Base-by-base conservation (phyloP, 1,140 invertebrate genomes). In the Camponotus floridanus region DNA sequence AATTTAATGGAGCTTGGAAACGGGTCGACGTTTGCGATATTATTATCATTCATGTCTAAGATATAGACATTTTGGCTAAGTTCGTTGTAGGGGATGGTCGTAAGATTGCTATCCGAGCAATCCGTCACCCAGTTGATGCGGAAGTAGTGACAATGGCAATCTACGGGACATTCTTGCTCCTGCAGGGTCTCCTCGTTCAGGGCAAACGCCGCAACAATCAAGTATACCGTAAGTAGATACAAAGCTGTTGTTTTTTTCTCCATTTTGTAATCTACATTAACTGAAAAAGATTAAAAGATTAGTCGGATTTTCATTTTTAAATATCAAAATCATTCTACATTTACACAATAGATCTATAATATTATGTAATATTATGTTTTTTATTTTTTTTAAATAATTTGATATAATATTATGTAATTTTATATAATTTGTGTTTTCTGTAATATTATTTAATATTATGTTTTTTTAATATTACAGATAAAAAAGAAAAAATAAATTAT, bases 51-150 rank as follows among this genome's bases (percentile, higher is more conserved):
- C 94, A 97, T 95, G 91, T 97, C 97, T 80, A 97, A 93, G 78
- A 97, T 95, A 92, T 97, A 97, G 8, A 97, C 96, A 91, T 97
- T 97, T 18, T 95, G 95, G 91, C 97, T 97, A 48, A 97, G 95
- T 85, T 97, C 96, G 33, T 96, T 95, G 91, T 96, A 96, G 0
- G 97, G 97, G 31, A 97, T 96, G 71, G 95, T 95, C 2, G 97
- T 97, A n/a, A 97, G 94, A 92, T 97, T 97, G 92, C 96, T 97
- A 90, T 97, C 97, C 0, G 97, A 97, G 90, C 97, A 97, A 88
- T 97, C 97, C 1, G 97, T 97, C 84, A 97, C 97, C 97, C 97
- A 97, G 93, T 97, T 97, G 92, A 97, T 96, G 78, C 97, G 95
- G 94, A 97, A 97, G 93, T 97, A 97, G 94, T 97, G 96, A 91